These are phyloP conservation scores for Meliscaeva auricollis DNA, from an alignment of 2,888 invertebrate genomes.

Conservation along the genomic window DNA sequence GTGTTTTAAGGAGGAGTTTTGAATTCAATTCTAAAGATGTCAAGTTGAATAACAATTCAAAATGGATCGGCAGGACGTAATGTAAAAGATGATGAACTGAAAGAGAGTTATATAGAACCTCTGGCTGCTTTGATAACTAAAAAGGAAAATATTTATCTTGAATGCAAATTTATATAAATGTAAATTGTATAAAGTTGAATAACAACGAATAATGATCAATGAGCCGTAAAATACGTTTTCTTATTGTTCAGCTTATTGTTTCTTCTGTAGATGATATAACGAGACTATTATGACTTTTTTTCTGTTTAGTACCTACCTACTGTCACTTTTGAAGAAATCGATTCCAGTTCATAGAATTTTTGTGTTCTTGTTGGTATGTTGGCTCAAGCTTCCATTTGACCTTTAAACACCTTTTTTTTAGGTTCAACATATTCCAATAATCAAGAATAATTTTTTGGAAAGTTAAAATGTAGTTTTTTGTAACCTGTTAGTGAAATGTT, in stretches of 20 bases:
- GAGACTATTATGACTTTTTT: background rate
- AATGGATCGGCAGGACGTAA: slow-evolving; percentile 10
- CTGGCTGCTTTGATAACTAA: slow-evolving; percentile 12
- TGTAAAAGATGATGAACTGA: background rate
- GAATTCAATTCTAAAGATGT: slow-evolving; percentile 61
- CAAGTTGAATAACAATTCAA: slow-evolving; percentile 62
- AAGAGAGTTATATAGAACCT: background rate
- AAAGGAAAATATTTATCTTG: slow-evolving; percentile 19
- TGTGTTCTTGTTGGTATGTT: too few species aligned
- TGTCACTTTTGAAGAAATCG: too few species aligned
- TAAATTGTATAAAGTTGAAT: slow-evolving; percentile 24
- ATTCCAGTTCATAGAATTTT: too few species aligned
- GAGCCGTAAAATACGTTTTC: slow-evolving; percentile 26
- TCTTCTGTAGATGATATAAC: background rate
- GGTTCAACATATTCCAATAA: too few species aligned
- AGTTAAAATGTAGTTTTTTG: too few species aligned
- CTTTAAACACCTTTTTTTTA: too few species aligned
- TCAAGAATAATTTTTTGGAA: too few species aligned
- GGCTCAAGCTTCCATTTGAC: too few species aligned
- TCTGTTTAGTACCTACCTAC: too few species aligned
- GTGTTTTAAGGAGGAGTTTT: slow-evolving; percentile 11
- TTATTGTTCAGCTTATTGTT: background rate
- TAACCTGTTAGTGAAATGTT: too few species aligned
- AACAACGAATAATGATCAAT: slow-evolving; percentile 36
- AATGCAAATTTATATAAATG: slow-evolving; percentile 10